phyloP scores from a whole-genome alignment of 1,140 invertebrate genomes.

The Mylabris phalerata region DNA sequence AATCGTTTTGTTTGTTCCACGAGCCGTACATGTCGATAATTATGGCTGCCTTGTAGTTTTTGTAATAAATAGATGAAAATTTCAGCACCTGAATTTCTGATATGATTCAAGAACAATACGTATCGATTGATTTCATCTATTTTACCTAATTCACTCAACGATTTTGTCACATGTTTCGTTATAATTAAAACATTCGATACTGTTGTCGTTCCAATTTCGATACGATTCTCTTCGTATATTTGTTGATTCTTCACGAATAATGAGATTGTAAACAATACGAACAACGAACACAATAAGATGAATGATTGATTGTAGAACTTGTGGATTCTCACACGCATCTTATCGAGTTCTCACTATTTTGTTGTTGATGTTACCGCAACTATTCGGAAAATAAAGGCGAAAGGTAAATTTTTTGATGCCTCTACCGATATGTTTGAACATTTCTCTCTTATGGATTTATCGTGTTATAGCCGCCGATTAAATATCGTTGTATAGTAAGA shows the following conservation, averaged over 20 bases:
- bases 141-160: constrained; percentile 46
- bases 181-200: not conserved
- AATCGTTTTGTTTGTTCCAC: constrained; percentile 42
- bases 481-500: not conserved
- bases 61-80: constrained; percentile 57
- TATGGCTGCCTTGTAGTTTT: constrained; percentile 53
- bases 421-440: not conserved
- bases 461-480: not conserved
- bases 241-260: constrained; percentile 2
- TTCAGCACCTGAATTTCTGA: constrained; percentile 59
- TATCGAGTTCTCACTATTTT: constrained; percentile 13
- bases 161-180: constrained; percentile 46
- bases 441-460: not conserved
- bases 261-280: constrained; percentile 3
- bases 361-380: not conserved
- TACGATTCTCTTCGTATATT: constrained; percentile 3
- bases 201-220: not conserved
- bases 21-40: constrained; percentile 54
- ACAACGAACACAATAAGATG: constrained; percentile 4
- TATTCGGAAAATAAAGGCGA: constrained; percentile 17
- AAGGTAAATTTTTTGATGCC: constrained; percentile 8
- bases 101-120: constrained; percentile 56
- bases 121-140: constrained; percentile 47
- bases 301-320: not conserved
- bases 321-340: constrained; percentile 2